Evolutionary conservation across 2,888 invertebrate genomes (phyloP).

Genomic region (Xylota segnis): DNA sequence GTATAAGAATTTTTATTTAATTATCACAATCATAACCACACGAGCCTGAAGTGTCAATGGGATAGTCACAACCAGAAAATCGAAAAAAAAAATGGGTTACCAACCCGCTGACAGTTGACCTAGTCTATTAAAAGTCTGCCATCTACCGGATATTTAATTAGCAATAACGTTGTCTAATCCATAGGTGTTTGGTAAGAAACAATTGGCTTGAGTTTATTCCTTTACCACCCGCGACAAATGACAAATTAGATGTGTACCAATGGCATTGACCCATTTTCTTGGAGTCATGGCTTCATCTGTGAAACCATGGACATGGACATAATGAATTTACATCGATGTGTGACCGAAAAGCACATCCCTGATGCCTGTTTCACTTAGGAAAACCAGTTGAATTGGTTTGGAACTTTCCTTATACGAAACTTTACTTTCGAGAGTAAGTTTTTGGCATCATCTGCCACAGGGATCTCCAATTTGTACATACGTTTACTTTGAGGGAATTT

Average conservation of each 20-base stretch:
- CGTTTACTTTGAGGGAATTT: not conserved
- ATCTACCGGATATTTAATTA: conserved; percentile 1
- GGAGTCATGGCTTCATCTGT: not conserved
- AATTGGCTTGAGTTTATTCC: not conserved
- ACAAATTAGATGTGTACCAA: not conserved
- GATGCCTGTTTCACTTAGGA: not conserved
- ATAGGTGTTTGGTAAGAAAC: not conserved
- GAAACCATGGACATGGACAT: not conserved
- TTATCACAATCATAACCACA: conserved; percentile 28
- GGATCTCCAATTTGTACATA: not conserved
- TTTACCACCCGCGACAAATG: not conserved
- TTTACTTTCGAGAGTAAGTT: not conserved
- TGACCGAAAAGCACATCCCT: not conserved
- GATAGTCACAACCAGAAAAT: conserved; percentile 24
- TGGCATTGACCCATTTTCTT: not conserved
- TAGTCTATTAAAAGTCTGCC: not conserved
- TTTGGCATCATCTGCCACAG: not conserved
- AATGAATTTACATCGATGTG: not conserved
- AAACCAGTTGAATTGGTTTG: conserved; percentile 2
- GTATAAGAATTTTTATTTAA: conserved; percentile 24
- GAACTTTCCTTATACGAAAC: not conserved
- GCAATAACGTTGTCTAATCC: not conserved
- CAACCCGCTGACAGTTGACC: conserved; percentile 7
- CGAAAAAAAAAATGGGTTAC: not conserved
- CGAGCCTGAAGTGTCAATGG: conserved; percentile 22